A percentile compares a stretch with the other conserved stretches of the same genome.
These are phyloP conservation scores for Hippocampus kuda DNA, from an alignment of 2,797 vertebrate species.

Conservation along the genomic window DNA sequence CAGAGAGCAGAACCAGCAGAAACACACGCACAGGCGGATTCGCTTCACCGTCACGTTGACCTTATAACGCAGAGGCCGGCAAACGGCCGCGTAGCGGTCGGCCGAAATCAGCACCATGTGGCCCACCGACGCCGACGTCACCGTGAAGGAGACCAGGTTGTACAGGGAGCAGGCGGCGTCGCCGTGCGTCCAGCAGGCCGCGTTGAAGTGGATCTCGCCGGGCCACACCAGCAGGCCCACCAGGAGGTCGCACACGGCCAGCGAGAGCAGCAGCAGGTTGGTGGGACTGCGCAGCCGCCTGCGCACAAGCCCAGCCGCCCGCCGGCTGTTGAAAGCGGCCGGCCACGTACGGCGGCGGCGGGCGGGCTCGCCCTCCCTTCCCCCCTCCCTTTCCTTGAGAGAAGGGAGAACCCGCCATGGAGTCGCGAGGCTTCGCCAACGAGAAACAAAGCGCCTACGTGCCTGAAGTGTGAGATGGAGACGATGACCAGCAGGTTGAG, in stretches of 20 bases:
- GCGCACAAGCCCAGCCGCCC: background rate
- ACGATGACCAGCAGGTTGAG: slow-evolving; percentile 62
- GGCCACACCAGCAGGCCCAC: slow-evolving; percentile 23
- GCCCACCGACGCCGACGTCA: slow-evolving; percentile 7
- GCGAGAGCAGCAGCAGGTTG: slow-evolving; percentile 34
- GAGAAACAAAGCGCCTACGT: background rate
- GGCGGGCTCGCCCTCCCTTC: no score
- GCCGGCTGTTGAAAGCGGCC: background rate
- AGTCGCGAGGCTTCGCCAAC: no score
- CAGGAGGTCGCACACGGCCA: slow-evolving; percentile 31
- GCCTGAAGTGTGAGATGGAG: slow-evolving; percentile 62
- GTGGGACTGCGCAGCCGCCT: slow-evolving; percentile 33
- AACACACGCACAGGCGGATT: slow-evolving; percentile 6
- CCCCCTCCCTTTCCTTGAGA: no score
- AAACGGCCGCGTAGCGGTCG: slow-evolving; percentile 25
- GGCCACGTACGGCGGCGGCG: no score
- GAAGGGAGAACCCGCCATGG: no score
- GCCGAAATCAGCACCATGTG: slow-evolving; percentile 32
- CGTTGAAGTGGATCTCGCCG: fast-evolving
- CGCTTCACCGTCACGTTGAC: slow-evolving; percentile 6
- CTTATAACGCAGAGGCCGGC: slow-evolving; percentile 28
- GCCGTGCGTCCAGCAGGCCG: slow-evolving; percentile 25
- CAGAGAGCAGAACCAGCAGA: slow-evolving; percentile 22
- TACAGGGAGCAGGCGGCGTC: slow-evolving; percentile 1
- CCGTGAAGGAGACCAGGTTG: fast-evolving